Base-by-base conservation (phyloP, 2,888 invertebrate genomes). In the Cheilosia grossa region DNA sequence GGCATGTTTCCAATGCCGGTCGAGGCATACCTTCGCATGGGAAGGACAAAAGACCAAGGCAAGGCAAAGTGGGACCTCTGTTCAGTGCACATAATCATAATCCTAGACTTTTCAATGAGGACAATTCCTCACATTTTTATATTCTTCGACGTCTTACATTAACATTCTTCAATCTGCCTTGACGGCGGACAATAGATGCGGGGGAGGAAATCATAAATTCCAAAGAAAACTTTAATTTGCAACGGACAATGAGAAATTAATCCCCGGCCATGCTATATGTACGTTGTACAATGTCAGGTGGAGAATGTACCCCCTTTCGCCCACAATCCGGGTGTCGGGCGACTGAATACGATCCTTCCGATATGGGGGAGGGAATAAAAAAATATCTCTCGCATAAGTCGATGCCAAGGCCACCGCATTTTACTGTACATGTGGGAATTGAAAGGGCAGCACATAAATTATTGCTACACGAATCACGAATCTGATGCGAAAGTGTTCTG, bases 181-280 rank as follows among this genome's bases (percentile, higher is more conserved):
- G 33, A 19, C n/a, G 21, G 15, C 10, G 40, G 6, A 40, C 37
- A 3, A 37, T 40, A 30, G 24, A 30, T 21, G 27, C 56, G 61
- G 21, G 53, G 66, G 61, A 42, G 53, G 59, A 67, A 73, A 56
- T 80, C 54, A 73, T 63, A 74, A 81, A 81, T 81, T 81, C 81
- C 69, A 42, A 37, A 42, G 56, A 73, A 61, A 73, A 63, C 63
- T 77, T 70, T 59, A 75, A 73, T 33, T 44, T 44, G 6, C 10
- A 74, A 42, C 67, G 42, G 17, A 75, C 66, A 24, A 42, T 19
- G 37, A 13, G 37, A 37, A 37, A 37, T 37, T 13, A 37, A 37
- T 37, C 37, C 37, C 37, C 37, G 37, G 10, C 37, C 13, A 13
- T 37, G 30, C 30, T 30, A 9, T 30, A 30, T 30, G 30, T 30